Evolutionary conservation across 2,888 invertebrate species (phyloP), one percentile per base, ranked within the genome.

Genomic region (Torymus texanus): DNA sequence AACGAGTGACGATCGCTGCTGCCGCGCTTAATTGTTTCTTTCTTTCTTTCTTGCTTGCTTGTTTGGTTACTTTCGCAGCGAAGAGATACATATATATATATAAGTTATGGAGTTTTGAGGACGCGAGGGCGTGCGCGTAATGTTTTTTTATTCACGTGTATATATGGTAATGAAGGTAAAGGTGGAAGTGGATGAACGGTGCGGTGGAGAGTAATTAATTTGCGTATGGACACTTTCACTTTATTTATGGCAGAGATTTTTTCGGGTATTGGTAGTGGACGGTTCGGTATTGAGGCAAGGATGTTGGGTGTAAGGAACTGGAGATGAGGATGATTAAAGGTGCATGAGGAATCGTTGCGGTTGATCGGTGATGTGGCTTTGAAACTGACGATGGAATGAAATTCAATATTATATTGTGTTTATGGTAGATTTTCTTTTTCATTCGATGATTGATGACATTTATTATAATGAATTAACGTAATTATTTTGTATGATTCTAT

Each of bases 1-100:
- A 83, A 83, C 51, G 84, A 85, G 85, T 84, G 85, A 84, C 82
- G 84, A 84, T 85, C 82, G 82, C n/a, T 50, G 5, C 16, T 41
- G 14, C 53, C 8, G 50, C 24, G 70, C 63, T 75, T 75, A 79
- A 79, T 79, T 79, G 75, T 79, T 79, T 75, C 71, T 71, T 66
- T 79, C 63, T 59, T n/a, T 3, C 55, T 10, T 55, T 18, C 10
- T 41, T 66, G 12, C 41, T 55, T 14, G 29, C 62, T 66, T 18
- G 16, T 51, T 13, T 14, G 5, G n/a, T 21, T 21, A 2, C 13
- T 3, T 53, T 21, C 16, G 12, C 5, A 5, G 68, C 24, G 29
- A 55, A 21, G 21, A 21, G 21, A 21, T 1, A 21, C 2, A 21
- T 21, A 21, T 21, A 21, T n/a, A 21, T 58, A 29, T 71, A 77